phyloP scores from a whole-genome alignment of 2,797 vertebrate species.

The Adrianichthys oophorus region DNA sequence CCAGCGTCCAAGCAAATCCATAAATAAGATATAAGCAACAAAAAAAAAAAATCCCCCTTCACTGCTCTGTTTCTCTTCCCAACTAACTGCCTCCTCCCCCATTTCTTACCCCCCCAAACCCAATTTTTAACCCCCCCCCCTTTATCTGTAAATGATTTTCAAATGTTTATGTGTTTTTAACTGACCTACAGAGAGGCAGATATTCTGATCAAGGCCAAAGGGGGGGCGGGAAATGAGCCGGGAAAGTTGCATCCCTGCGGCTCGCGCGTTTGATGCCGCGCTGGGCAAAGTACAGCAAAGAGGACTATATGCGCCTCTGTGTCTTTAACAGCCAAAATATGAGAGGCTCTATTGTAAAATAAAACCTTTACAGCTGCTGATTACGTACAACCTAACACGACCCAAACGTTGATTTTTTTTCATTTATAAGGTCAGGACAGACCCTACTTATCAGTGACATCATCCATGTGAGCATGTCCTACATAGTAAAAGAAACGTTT shows the following conservation, averaged over 20 bases:
- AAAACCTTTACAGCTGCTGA: constrained; percentile 63
- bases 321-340: constrained; percentile 60
- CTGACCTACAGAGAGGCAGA: constrained; percentile 69
- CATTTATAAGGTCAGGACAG: constrained; percentile 23
- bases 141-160: constrained; percentile 78
- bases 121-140: constrained; percentile 40
- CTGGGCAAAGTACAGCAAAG: constrained; percentile 66
- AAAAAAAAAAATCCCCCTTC: constrained; percentile 60
- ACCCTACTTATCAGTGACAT: constrained; percentile 76
- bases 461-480: constrained; percentile 30
- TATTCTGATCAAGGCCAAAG: constrained; percentile 65
- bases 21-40: constrained; percentile 90
- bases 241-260: constrained; percentile 29
- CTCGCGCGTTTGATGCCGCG: constrained; percentile 48
- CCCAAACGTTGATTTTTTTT: neutral
- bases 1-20: constrained; percentile 91
- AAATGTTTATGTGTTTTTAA: constrained; percentile 77
- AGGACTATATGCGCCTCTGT: constrained; percentile 49
- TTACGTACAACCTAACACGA: too few relatives aligned
- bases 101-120: constrained; percentile 13
- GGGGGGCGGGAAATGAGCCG: constrained; percentile 49
- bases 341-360: constrained; percentile 67
- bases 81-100: constrained; percentile 54
- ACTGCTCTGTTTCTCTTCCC: constrained; percentile 54
- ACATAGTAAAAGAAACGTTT: too few relatives aligned